These are phyloP conservation scores for Trichonephila clavata DNA, from an alignment of 1,140 invertebrate genomes.

Conservation along the genomic window DNA sequence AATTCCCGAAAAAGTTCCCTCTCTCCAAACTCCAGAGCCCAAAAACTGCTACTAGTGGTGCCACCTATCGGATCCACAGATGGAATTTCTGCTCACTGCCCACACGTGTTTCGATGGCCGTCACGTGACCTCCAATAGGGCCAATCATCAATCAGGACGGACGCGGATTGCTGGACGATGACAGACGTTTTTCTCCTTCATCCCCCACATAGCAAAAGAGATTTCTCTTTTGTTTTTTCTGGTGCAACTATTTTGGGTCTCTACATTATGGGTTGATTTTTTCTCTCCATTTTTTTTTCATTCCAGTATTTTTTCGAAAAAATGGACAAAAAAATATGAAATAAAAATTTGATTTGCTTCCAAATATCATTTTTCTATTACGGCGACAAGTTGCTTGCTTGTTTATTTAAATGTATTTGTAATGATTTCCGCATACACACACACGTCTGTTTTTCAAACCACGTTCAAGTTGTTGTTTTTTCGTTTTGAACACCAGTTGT, in stretches of 20 bases:
- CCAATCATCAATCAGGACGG: slow-evolving; percentile 57
- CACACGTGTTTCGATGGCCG: slow-evolving; percentile 58
- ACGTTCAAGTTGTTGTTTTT: not conserved
- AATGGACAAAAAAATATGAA: not conserved
- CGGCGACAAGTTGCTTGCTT: not conserved
- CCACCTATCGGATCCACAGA: slow-evolving; percentile 70
- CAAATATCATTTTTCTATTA: slow-evolving; percentile 41
- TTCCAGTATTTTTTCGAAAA: not conserved
- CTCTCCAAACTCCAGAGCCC: not conserved
- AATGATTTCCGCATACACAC: not conserved
- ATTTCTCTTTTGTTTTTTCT: slow-evolving; percentile 48
- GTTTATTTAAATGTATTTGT: slow-evolving; percentile 27
- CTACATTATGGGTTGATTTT: not conserved
- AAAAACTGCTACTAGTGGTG: slow-evolving; percentile 53
- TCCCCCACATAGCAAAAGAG: not conserved
- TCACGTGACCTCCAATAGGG: slow-evolving; percentile 53
- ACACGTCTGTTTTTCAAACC: not conserved
- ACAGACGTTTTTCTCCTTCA: slow-evolving; percentile 51
- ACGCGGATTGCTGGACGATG: slow-evolving; percentile 66
- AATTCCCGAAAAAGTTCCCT: not conserved
- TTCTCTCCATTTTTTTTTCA: not conserved
- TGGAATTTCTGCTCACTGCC: slow-evolving; percentile 67
- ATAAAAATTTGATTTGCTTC: slow-evolving; percentile 32
- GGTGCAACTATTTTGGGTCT: slow-evolving; percentile 22
- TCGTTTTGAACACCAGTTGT: no score